Conservation (phyloP, 2,113 vertebrate genomes). For the Ciconia maguari region DNA sequence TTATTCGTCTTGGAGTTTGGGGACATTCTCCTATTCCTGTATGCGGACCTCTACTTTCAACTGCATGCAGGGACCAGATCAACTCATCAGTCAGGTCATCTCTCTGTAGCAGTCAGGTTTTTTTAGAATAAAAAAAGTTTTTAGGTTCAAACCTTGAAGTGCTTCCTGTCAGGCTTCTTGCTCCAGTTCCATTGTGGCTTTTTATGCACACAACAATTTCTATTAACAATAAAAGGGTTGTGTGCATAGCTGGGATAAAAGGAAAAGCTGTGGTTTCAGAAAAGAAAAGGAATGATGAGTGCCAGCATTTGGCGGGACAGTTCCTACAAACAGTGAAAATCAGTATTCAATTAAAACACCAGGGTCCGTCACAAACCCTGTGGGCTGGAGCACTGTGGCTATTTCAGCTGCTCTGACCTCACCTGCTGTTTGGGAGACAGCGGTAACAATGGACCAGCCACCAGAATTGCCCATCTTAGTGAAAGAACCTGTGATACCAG, state of each 20-base stretch:
- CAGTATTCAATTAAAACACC: neutral
- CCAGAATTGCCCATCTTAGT: neutral
- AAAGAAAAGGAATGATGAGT: neutral
- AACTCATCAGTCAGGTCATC: neutral
- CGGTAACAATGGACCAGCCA: neutral
- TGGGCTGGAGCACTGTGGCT: neutral
- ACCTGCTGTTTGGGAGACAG: neutral
- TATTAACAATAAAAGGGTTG: neutral
- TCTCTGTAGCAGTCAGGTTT: neutral
- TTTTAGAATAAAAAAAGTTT: neutral
- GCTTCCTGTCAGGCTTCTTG: neutral
- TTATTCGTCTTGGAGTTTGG: neutral
- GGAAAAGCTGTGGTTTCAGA: neutral
- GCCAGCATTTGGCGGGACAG: neutral
- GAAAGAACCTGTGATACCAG: neutral
- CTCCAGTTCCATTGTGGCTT: neutral
- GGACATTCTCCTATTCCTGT: neutral
- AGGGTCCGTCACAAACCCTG: neutral
- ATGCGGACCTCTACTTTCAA: neutral
- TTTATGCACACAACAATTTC: neutral
- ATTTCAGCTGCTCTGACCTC: neutral
- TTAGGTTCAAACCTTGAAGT: neutral
- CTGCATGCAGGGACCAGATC: neutral
- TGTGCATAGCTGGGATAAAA: neutral
- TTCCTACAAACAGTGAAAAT: neutral